Base-by-base conservation (phyloP, 1,140 invertebrate species). In the Cardiocondyla obscurior region DNA sequence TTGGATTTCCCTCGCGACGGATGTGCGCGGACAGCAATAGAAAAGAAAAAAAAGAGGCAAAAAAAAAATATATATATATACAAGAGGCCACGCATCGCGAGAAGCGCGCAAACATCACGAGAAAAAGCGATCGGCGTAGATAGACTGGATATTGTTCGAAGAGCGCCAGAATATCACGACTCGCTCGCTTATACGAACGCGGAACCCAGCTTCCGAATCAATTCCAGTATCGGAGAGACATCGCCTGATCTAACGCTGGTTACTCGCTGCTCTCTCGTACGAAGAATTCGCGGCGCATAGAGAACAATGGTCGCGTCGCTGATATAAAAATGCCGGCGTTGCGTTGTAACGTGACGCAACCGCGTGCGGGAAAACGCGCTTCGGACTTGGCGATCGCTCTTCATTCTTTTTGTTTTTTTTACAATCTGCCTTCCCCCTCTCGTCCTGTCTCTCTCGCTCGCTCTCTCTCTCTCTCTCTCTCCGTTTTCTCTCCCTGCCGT, bases 401-500 rank as follows among this genome's bases (percentile, higher is more conserved):
- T 74, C 33, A 44, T 53, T 12, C n/a, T 72, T n/a, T 19, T 46
- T 39, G 28, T 64, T 39, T 60, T 55, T 69, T 51, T 36, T 33
- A 7, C 3, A 16, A 16, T n/a, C 3, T 67, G n/a, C n/a, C n/a
- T 81, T 46, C 28, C 22, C 74, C 14, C 46, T 79, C n/a, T 2
- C 30, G n/a, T 42, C 10, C 14, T 39, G 6, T n/a, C 33, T 33
- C 36, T 58, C 19, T 44, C 46, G 46, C 25, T 30, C 16, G 25
- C 42, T 30, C n/a, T 12, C 22, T 72, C 14, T 22, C 28, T 44
- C 25, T 60, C 57, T 22, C 5, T 39, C 36, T 19, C 8, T 16
- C 79, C 85, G 83, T 88, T 42, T 86, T 88, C 88, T 82, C 87
- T 70, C 46, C 55, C 67, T 44, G 64, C 83, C 84, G 46, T 89